Percentiles rank a stretch among this genome's conserved stretches.
Conservation (phyloP, 2,113 vertebrate species). For the Pluvianellus socialis region DNA sequence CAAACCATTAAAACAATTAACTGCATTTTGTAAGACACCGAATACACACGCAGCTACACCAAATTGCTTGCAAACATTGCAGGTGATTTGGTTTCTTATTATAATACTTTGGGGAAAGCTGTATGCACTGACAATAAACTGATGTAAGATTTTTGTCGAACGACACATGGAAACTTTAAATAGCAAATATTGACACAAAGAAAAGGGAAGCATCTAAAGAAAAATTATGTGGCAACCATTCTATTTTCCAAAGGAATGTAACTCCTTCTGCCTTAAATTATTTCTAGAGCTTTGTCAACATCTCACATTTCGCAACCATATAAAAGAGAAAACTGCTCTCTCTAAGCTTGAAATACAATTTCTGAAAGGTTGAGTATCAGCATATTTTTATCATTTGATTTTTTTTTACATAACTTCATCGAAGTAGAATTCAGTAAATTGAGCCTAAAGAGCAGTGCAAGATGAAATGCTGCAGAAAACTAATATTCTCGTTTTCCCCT, state of each 20-base stretch:
- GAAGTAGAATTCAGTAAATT: neutral
- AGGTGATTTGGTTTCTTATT: neutral
- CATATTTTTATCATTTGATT: neutral
- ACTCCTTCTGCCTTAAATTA: neutral
- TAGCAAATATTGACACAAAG: neutral
- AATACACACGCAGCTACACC: neutral
- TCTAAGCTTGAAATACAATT: neutral
- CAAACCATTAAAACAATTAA: conserved; percentile 26
- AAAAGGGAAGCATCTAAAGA: neutral
- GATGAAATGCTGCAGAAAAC: neutral
- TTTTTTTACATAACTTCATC: neutral
- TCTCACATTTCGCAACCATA: neutral
- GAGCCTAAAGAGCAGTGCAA: neutral
- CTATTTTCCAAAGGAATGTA: neutral
- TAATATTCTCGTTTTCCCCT: neutral
- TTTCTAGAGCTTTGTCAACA: neutral
- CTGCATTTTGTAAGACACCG: neutral
- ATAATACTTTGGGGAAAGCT: neutral
- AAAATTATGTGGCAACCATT: neutral
- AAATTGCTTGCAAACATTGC: neutral
- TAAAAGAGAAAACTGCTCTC: neutral
- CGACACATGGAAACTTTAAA: neutral
- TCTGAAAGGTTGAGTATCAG: neutral
- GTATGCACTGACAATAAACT: neutral
- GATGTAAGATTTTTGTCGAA: neutral